Evolutionary conservation across 2,113 vertebrate species (phyloP), one percentile per base, ranked within the genome.

Genomic region (Lophotis ruficrista): DNA sequence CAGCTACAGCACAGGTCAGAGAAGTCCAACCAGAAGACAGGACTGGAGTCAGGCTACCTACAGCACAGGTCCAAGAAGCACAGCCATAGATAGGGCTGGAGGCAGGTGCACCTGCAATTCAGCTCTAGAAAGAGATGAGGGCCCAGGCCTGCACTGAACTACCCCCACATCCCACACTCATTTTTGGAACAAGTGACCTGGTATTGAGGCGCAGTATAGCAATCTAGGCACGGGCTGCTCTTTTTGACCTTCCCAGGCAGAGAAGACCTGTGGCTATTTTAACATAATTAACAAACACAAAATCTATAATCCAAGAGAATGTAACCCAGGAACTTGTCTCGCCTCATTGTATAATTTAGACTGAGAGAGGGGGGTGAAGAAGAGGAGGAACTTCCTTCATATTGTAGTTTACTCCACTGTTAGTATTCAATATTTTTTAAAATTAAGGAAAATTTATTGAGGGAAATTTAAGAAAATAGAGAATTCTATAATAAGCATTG

Each of bases 21-120:
- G 51, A 41, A 8, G 35, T 54, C 12, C 61, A 37, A 18, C 4
- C 16, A 60, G 22, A 88, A 54, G 48, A 41, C 4, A 78, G 7
- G 16, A 7, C 25, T 53, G 35, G 10, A 57, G 11, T 31, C 17
- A 73, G 28, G 3, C 16, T 56, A 13, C 22, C 38, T 41, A 23
- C 19, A 60, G 12, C 4, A 20, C 3, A 35, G n/a, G 43, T 17
- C 23, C 24, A 47, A 57, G 27, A 57, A 37, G 4, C 12, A n/a
- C 4, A 45, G 13, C 19, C 4, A 27, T 0, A 33, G n/a, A 23
- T 2, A 4, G 1, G 4, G 3, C 12, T 35, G 1, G 12, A 73
- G 10, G 38, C 3, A 45, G 10, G 3, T 10, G 4, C 6, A 13
- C 9, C 20, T 37, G 11, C 16, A 53, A 2, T 6, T 57, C 47